Evolutionary conservation across 2,113 vertebrate species (phyloP), one percentile per base, ranked within the genome.

Genomic region (Anarhynchus alexandrinus): DNA sequence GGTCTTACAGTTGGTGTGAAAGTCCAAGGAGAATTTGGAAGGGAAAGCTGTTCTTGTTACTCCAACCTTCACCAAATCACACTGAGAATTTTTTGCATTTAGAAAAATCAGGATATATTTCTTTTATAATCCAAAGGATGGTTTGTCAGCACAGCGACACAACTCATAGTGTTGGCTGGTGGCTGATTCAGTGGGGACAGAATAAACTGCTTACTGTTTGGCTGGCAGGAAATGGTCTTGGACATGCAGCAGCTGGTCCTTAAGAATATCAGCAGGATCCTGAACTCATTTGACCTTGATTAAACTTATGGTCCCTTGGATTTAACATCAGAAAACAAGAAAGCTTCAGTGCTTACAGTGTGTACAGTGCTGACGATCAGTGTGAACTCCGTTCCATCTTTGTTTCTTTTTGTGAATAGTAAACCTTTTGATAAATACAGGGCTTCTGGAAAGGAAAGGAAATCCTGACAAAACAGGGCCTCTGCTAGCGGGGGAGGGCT

Each of bases 401-500:
- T 93, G 79, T 93, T 96, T 96, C 51, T 87, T 45, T 79, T 62
- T 91, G 49, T 82, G 81, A 82, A 42, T 22, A 90, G 45, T 57
- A 91, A 82, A 57, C 38, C 21, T 61, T 95, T 65, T 84, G 83
- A 86, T 95, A 89, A 95, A 87, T 61, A 64, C 42, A 49, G 40
- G 62, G 64, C 54, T 88, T 79, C 58, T 91, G 91, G 91, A 79
- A 91, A 43, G 78, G 71, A 83, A 93, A 95, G 91, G 94, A 95
- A 96, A 95, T 97, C 59, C 84, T 97, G 95, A 66, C 74, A 82
- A 94, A 80, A 88, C 90, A 91, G 89, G 34, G 52, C 67, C 59
- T 77, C 55, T 94, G 87, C 66, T 84, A 16, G 67, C 4, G 11
- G 66, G 89, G 74, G 84, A 95, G 72, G 82, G 73, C 77, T 90